phyloP scores from a whole-genome alignment of 2,113 vertebrate species.

The Origma solitaria region DNA sequence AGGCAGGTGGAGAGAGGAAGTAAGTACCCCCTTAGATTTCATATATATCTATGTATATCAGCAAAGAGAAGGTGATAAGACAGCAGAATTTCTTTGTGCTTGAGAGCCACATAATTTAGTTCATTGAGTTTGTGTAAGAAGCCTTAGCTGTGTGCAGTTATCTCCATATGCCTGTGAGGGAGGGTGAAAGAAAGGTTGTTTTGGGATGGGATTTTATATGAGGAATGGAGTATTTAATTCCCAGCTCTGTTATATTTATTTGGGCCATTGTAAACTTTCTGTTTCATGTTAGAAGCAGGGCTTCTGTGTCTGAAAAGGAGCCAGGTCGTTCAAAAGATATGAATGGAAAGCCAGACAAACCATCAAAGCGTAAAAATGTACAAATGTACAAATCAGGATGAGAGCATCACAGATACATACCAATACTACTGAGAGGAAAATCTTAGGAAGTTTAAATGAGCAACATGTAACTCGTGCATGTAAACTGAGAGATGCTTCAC shows the following conservation, averaged over 20 bases:
- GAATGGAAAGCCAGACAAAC: neutral
- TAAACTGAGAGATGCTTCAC: neutral
- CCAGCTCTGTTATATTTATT: neutral
- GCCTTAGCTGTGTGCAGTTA: neutral
- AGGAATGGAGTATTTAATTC: neutral
- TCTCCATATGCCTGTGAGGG: neutral
- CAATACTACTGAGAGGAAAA: neutral
- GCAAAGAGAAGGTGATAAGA: neutral
- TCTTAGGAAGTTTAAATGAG: neutral
- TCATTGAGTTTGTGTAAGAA: neutral
- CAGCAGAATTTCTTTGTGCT: neutral
- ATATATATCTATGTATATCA: neutral
- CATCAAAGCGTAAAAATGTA: neutral
- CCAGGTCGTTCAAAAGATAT: neutral
- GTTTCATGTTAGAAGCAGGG: neutral
- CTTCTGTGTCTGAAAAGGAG: neutral
- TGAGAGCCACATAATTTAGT: neutral
- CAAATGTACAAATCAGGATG: neutral
- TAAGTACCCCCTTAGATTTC: neutral
- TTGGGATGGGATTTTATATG: neutral
- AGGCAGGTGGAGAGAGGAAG: neutral
- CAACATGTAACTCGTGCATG: neutral
- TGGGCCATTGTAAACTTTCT: neutral
- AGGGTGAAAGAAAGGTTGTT: neutral
- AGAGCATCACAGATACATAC: neutral